Evolutionary conservation across 2,113 vertebrate species (phyloP), one percentile per base, ranked within the genome.

Genomic region (Murina feae): DNA sequence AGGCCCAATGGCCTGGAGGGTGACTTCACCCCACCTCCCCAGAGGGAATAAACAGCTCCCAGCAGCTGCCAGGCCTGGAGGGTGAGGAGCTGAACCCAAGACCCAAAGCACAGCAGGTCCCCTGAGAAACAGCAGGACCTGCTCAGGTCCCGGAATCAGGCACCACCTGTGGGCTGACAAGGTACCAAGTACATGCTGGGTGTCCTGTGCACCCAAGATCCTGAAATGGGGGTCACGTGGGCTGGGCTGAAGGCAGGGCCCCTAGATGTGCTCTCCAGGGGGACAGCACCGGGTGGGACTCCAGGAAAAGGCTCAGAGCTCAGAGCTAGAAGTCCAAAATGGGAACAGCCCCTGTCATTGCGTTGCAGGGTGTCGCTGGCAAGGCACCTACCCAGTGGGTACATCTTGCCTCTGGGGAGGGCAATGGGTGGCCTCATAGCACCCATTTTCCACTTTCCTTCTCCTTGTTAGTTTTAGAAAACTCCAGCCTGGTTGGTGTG

Each of bases 361-460:
- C 1, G 3, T 20, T 5, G 1, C 72, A 2, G 0, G 8, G 21
- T 5, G 66, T 6, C 60, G 16, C 20, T 3, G 2, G 23, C 37
- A 21, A 63, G 74, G 28, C 37, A 2, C 51, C 9, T 3, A 16
- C 21, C 35, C 76, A 23, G 7, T 39, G 7, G 1, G 9, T 42
- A 66, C 4, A 6, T 4, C 76, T 51, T 0, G 0, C 51, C 51
- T 55, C 81, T 5, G 69, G 55, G 0, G 4, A 23, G 84, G 66
- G 23, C 20, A 18, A 4, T 0, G 13, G 21, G 23, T 28, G 14
- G 49, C 35, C 7, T 37, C 23, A 7, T 2, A 4, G 39, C 3
- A 1, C n/a, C 5, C 58, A 0, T 20, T 78, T 89, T 6, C 49
- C 14, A 23, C 20, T 49, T 35, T 53, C 49, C 23, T 65, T 84